Evolutionary conservation across 2,113 vertebrate genomes (phyloP).

Genomic region (Podilymbus podiceps): DNA sequence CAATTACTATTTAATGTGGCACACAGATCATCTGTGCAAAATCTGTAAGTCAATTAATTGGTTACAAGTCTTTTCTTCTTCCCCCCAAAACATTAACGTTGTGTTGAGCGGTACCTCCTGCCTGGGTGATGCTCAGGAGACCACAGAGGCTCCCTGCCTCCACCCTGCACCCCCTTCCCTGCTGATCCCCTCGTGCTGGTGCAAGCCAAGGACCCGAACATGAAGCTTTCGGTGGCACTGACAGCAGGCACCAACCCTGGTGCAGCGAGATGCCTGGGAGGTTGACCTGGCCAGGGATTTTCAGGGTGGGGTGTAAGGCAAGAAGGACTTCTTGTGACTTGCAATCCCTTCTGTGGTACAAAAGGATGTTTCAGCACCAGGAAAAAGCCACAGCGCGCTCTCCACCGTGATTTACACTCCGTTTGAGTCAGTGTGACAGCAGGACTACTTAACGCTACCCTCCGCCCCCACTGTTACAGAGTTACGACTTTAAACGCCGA

Average conservation of each 20-base stretch:
- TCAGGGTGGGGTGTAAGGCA: background rate
- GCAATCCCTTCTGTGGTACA: background rate
- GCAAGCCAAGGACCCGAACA: background rate
- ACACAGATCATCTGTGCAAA: background rate
- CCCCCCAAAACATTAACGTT: background rate
- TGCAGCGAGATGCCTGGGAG: background rate
- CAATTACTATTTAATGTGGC: background rate
- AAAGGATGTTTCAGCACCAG: background rate
- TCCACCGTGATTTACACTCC: constrained; percentile 15
- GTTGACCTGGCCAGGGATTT: background rate
- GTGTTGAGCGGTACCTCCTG: background rate
- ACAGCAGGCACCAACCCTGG: background rate
- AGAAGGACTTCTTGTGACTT: background rate
- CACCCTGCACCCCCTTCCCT: background rate
- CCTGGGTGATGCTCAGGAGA: background rate
- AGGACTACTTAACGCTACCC: constrained; percentile 52
- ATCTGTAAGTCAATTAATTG: background rate
- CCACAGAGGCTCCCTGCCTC: accelerated
- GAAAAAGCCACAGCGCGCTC: background rate
- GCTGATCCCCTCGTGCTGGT: background rate
- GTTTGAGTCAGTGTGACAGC: constrained; percentile 53
- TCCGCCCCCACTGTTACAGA: constrained; percentile 52
- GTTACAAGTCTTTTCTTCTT: background rate
- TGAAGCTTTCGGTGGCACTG: background rate
- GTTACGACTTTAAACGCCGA: constrained; percentile 41